Base-by-base conservation (phyloP, 2,888 invertebrate genomes). In the Trisateles emortualis region DNA sequence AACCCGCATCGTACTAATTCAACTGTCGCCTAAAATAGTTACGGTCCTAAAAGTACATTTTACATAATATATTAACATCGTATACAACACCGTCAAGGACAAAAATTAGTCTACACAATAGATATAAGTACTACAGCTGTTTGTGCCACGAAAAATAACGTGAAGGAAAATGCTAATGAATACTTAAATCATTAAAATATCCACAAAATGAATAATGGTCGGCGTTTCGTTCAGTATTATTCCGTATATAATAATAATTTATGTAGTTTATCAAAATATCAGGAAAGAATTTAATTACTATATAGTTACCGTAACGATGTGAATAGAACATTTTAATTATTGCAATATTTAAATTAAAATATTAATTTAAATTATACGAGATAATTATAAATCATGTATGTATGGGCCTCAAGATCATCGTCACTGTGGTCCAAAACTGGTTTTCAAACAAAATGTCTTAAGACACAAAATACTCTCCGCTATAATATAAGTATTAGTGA, bases 111-210 rank as follows among this genome's bases (percentile, higher is more conserved):
- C 22, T 9, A 29, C 26, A 35, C 26, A 42, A 39, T 19, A 19
- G 11, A 17, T 8, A 8, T 26, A 13, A 14, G 16, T 16, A 24
- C 42, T 22, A 41, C 47, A 47, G 47, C 50, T 54, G 58, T 64
- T 71, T 58, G 67, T 49, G 54, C 58, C 71, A 75, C 71, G 68
- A 72, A 62, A 59, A 69, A 55, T 71, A 61, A 69, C 61, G 74
- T 64, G 58, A 70, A 59, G 52, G 58, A 64, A 62, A 68, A 73
- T 63, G 68, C 65, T 64, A 52, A 64, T 61, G 50, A 45, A 39
- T 30, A 49, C 51, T 35, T 13, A 35, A 17, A 45, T 36, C 45
- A 36, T 14, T 42, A 42, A 29, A 42, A 36, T 30, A 30, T 8
- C 29, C 8, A 41, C 10, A 19, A 22, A 42, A 42, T 50, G n/a